Evolutionary conservation across 2,888 invertebrate species (phyloP), one percentile per base, ranked within the genome.

Genomic region (Ommatoiulus sabulosus): DNA sequence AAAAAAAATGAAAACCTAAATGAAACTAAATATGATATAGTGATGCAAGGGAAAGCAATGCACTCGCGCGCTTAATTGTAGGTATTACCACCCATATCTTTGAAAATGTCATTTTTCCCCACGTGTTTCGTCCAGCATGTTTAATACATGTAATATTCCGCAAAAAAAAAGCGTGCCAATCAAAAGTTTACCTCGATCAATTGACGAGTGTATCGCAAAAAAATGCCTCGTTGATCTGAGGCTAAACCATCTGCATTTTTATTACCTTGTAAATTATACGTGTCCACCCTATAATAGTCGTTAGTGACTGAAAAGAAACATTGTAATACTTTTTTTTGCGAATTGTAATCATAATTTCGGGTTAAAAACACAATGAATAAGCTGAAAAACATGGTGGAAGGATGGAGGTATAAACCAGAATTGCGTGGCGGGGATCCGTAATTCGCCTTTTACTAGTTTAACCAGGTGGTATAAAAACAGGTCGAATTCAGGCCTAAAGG

Each of bases 221-320:
- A 12, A 10, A 35, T 35, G 24, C 35, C 24, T 80, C 35, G 35
- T 80, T 35, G 12, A 35, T 80, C 80, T 80, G 80, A 80, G 35
- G 80, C 80, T 80, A 35, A 80, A 80, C 80, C 80, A 80, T 80
- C 80, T 80, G 80, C 80, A 80, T 80, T 80, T 80, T 80, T 80
- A 80, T 80, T 80, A 35, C 80, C 80, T 80, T 35, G 24, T 80
- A 80, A 80, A 80, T 80, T 80, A 80, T 80, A 80, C 80, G 24
- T 80, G 80, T 35, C 80, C 80, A 80, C 80, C 80, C 80, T 80
- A 80, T 72, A 72, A 72, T 72, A 72, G 7, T 35, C 80, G 80
- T 35, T 80, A 80, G 80, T 35, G 35, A 80, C 24, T 35, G 35
- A 80, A 80, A 80, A 24, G 80, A 80, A 24, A 80, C 80, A 80